Conservation (phyloP, 2,113 vertebrate species). For the Melanostigma gelatinosum region DNA sequence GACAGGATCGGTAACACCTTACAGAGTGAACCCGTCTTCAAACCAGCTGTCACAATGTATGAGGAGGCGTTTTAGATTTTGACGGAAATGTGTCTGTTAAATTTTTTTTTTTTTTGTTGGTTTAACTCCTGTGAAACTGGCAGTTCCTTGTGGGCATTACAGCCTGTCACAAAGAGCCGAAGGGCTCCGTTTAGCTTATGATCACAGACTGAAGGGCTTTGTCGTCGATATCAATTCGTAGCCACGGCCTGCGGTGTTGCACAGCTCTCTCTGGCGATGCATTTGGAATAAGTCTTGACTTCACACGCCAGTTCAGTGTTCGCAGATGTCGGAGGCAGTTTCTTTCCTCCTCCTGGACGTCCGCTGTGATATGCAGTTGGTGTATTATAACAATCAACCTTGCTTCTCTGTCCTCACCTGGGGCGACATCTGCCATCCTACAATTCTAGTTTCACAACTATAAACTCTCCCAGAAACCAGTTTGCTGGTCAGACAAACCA, state of each 20-base stretch:
- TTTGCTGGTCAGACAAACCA: conserved; percentile 21
- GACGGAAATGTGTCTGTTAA: conserved; percentile 12
- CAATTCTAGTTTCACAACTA: conserved; percentile 28
- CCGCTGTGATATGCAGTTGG: not conserved
- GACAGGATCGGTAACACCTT: not conserved
- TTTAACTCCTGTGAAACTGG: conserved; percentile 44
- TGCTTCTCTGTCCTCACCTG: conserved; percentile 14
- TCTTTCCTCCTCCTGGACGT: not conserved
- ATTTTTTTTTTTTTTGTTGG: not conserved
- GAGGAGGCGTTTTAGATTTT: conserved; percentile 30
- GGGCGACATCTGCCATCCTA: conserved; percentile 22
- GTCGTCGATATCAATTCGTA: conserved; percentile 44
- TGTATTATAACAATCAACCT: conserved; percentile 16
- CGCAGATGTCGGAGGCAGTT: conserved; percentile 31
- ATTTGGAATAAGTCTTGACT: conserved; percentile 34
- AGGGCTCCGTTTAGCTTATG: conserved; percentile 37
- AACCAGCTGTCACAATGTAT: not conserved
- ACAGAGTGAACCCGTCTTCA: conserved; percentile 5
- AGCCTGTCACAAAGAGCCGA: conserved; percentile 39
- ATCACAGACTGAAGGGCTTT: conserved; percentile 69
- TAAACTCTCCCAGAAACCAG: conserved; percentile 21
- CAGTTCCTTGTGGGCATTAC: conserved; percentile 65
- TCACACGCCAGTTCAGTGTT: conserved; percentile 61
- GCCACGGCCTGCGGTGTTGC: conserved; percentile 25
- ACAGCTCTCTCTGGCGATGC: conserved; percentile 12